Base-by-base conservation (phyloP, 1,140 invertebrate species). In the Meloidogyne chitwoodi region DNA sequence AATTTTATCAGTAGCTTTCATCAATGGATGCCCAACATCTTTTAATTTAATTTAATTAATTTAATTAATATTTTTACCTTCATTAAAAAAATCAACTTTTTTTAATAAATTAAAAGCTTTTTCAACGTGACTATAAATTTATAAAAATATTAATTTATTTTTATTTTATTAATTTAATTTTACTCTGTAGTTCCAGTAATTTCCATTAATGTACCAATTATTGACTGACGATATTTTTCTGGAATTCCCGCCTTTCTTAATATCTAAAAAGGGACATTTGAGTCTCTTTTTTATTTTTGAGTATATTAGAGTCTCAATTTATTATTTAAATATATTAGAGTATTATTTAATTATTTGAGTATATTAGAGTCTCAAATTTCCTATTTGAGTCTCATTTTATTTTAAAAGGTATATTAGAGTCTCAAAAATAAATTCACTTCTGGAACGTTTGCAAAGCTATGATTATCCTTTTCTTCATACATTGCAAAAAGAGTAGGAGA, bases 381-480 rank as follows among this genome's bases (percentile, higher is more conserved):
- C 19, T 24, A 56, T 56, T 61, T 16, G 61, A 70, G 61, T 70
- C 22, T 63, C 26, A 26, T 2, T 63, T 63, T 63, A 63, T 63
- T 2, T 63, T 22, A 22, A 63, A 64, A 31, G 62, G 24, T 64
- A 3, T 64, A 31, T 26, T 31, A 64, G 27, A 64, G 62, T 64
- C 34, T 38, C 8, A 38, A 8, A 4, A 38, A 38, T 10, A 6
- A 64, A 8, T 34, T 67, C 8, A 61, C 70, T 26, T 73, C 56
- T 14, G 70, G 70, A 24, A 73, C 56, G 64, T 73, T 73, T n/a
- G 6, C 70, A 26, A 73, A 27, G 44, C 56, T 63, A 11, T 62
- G 24, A 6, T 56, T 73, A 64, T 73, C 70, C 24, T 73, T 56
- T 24, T 73, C 70, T 22, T 73, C 70, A 31, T 73, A 73, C 70